Evolutionary conservation across 2,113 vertebrate species (phyloP).

Genomic region (Triplophysa siluroides): DNA sequence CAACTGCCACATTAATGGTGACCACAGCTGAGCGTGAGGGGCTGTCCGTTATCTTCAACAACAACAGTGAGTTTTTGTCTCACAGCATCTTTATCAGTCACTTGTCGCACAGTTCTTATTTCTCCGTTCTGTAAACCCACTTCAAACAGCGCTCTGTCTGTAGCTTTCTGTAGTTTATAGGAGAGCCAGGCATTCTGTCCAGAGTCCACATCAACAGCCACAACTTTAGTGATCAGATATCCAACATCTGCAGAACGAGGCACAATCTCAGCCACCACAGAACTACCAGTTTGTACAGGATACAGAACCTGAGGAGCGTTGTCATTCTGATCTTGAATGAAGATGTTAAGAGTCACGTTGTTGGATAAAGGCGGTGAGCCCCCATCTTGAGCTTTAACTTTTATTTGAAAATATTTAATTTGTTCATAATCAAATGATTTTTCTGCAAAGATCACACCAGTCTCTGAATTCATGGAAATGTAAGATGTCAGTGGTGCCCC

Average conservation of each 20-base stretch:
- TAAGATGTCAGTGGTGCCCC: conserved; percentile 60
- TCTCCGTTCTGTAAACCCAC: conserved; percentile 77
- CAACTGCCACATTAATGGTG: conserved; percentile 70
- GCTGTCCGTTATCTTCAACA: conserved; percentile 76
- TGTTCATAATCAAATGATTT: conserved; percentile 77
- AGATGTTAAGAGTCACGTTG: conserved; percentile 68
- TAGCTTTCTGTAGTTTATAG: conserved; percentile 74
- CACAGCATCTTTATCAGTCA: conserved; percentile 73
- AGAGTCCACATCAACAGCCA: conserved; percentile 77
- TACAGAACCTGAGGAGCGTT: conserved; percentile 76
- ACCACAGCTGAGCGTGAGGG: conserved; percentile 74
- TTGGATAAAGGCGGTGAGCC: conserved; percentile 74
- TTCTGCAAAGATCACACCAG: conserved; percentile 65
- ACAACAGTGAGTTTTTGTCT: conserved; percentile 73
- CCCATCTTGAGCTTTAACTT: conserved; percentile 71
- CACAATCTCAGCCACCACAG: conserved; percentile 72
- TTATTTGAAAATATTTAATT: conserved; percentile 66
- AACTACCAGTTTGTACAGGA: conserved; percentile 66
- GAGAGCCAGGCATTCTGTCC: conserved; percentile 78
- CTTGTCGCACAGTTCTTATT: conserved; percentile 70
- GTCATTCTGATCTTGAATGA: conserved; percentile 79
- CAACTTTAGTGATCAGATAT: conserved; percentile 75
- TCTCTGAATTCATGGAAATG: conserved; percentile 75
- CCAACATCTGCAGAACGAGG: conserved; percentile 75
- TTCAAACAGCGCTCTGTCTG: conserved; percentile 77